These are phyloP conservation scores for Chlorodrepanis virens DNA, from an alignment of 2,113 vertebrate species.

Conservation along the genomic window DNA sequence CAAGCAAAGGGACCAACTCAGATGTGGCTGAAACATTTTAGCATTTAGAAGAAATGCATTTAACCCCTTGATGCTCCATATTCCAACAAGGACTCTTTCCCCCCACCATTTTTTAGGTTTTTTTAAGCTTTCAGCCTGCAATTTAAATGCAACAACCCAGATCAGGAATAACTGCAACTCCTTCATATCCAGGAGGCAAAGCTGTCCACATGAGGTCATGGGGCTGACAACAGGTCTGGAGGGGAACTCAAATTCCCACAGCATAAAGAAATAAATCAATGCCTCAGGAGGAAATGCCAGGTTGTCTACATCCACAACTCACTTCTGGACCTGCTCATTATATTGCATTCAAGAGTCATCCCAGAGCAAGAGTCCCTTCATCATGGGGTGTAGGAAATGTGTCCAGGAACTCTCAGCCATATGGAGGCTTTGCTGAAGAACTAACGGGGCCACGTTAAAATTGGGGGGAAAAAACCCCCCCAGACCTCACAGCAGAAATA, in stretches of 20 bases:
- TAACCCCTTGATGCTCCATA: not conserved
- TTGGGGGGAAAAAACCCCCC: fast-evolving
- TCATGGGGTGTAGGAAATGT: not conserved
- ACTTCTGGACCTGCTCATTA: not conserved
- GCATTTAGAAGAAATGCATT: not conserved
- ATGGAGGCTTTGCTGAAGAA: not conserved
- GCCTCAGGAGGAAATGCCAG: not conserved
- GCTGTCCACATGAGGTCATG: not conserved
- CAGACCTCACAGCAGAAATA: not conserved
- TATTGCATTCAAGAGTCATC: not conserved
- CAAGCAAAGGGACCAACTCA: constrained; percentile 37
- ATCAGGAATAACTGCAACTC: not conserved
- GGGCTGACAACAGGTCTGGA: not conserved
- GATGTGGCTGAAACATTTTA: constrained; percentile 13
- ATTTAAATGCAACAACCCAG: not conserved
- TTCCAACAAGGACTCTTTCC: not conserved
- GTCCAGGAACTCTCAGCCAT: not conserved
- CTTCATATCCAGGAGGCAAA: not conserved
- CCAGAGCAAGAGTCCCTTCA: not conserved
- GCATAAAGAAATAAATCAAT: not conserved
- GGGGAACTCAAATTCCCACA: not conserved
- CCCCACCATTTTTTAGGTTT: not conserved
- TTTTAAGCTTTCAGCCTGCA: not conserved
- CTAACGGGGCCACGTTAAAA: not conserved
- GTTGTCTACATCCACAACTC: not conserved